Base-by-base conservation (phyloP, 2,113 vertebrate genomes). In the Passerina amoena region DNA sequence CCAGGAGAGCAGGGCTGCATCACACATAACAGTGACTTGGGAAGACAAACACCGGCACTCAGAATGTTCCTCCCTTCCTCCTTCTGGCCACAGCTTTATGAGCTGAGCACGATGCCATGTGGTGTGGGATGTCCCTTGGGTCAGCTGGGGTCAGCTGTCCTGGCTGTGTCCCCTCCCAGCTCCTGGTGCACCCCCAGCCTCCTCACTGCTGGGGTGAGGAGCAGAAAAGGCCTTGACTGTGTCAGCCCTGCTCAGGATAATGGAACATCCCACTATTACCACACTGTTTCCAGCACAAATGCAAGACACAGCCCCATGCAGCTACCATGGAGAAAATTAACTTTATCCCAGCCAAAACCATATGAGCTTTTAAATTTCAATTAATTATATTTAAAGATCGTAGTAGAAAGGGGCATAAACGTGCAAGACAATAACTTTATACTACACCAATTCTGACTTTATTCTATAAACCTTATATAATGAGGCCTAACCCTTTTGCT, bases 61-160 rank as follows among this genome's bases (percentile, higher is more conserved):
- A 14, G 21, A 72, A 51, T 0, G 0, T 59, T 22, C 35, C 5
- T 5, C 11, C 5, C 14, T 38, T 59, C 28, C 30, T 45, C 7
- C 33, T 57, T 71, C 10, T 59, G 1, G 0, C 27, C 27, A 7
- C 44, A 45, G 28, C n/a, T 71, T 65, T 14, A 12, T 59, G 24
- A 9, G 11, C 44, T 84, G 37, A 79, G 30, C 50, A 78, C 0
- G 14, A 15, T 2, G 4, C 44, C 33, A 19, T 3, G 7, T 18
- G 24, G 10, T 53, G n/a, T 45, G 44, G 28, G 75, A 54, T 59
- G 21, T 25, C 45, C 51, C 45, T 79, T 65, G 66, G 23, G 50
- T 71, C 37, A 64, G 11, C 0, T 50, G 33, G 57, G 59, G 6
- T 65, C 51, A 72, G 12, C 59, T 72, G n/a, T 45, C n/a, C 51